Conservation (phyloP, 30 jellyfish, hydroid and myxozoan species). For the Chironex yamaguchii region DNA sequence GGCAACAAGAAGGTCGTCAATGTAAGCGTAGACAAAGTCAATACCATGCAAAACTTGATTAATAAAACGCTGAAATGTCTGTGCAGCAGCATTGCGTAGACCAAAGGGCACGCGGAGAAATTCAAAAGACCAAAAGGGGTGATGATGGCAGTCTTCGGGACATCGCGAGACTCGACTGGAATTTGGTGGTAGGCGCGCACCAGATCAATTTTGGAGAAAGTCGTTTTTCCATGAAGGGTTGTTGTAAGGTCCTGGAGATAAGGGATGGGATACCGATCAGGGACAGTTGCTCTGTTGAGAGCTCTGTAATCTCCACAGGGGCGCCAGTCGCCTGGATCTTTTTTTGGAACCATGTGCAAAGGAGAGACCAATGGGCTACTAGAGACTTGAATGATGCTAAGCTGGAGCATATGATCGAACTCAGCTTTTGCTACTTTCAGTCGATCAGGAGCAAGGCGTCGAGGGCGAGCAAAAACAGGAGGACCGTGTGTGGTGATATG, state of each 20-base stretch:
- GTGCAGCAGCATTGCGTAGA: no score
- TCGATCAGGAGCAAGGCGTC: conserved; percentile 66
- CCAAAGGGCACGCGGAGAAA: no score
- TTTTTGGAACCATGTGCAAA: conserved; percentile 61
- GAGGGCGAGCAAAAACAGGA: conserved; percentile 54
- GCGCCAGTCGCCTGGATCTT: background rate
- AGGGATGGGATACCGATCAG: conserved; percentile 41
- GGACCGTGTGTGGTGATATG: conserved; percentile 53
- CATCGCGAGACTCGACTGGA: no score
- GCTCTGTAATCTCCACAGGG: conserved; percentile 33
- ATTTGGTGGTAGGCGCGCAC: no score
- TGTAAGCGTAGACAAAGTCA: no score
- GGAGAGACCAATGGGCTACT: conserved; percentile 62
- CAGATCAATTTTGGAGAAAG: no score
- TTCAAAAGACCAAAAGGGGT: no score
- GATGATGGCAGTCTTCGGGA: no score
- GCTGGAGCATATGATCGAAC: conserved; percentile 70
- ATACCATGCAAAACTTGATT: no score
- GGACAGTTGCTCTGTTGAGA: conserved; percentile 25
- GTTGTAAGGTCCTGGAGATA: conserved; percentile 33
- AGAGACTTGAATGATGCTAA: conserved; percentile 66
- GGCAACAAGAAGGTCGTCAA: no score
- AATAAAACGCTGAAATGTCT: no score
- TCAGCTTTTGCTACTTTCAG: conserved; percentile 44
- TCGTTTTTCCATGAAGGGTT: conserved; percentile 13